Evolutionary conservation across 2,113 vertebrate species (phyloP).

Genomic region (Bambusicola thoracicus): DNA sequence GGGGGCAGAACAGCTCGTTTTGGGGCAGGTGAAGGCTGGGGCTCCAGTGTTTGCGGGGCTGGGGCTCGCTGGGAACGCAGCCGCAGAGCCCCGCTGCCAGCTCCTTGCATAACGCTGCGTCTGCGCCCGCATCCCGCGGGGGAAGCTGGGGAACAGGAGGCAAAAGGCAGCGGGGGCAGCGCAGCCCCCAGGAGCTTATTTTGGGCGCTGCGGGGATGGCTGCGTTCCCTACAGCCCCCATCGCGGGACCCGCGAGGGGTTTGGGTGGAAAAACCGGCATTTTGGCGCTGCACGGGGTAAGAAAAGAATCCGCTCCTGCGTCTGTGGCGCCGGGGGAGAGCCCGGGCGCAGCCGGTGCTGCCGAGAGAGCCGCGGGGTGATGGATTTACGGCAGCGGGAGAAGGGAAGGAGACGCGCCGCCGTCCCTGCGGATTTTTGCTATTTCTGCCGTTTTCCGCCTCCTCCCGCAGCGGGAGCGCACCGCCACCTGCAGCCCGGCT

Average conservation of each 20-base stretch:
- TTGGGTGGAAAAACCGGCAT: background rate
- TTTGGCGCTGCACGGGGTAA: background rate
- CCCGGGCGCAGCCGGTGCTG: too few relatives aligned
- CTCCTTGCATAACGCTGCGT: slow-evolving; percentile 59
- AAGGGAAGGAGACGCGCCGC: background rate
- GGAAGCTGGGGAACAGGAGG: slow-evolving; percentile 22
- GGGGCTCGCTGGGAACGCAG: rapidly evolving
- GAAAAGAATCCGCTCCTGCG: background rate
- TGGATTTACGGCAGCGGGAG: background rate
- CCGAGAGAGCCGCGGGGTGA: background rate
- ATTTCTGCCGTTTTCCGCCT: background rate
- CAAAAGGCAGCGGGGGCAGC: background rate
- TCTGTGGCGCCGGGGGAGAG: too few relatives aligned
- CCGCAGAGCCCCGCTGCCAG: slow-evolving; percentile 2
- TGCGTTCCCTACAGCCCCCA: rapidly evolving
- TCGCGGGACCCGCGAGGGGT: rapidly evolving
- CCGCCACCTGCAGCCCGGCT: slow-evolving; percentile 37
- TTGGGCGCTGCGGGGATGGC: background rate
- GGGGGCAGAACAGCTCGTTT: background rate
- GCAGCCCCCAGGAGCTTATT: background rate
- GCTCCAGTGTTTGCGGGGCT: rapidly evolving
- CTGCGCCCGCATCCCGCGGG: background rate
- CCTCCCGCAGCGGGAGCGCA: background rate
- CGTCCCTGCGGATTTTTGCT: background rate
- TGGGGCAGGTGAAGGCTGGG: rapidly evolving